phyloP scores from a whole-genome alignment of 1,140 invertebrate species.

The Anthonomus grandis region DNA sequence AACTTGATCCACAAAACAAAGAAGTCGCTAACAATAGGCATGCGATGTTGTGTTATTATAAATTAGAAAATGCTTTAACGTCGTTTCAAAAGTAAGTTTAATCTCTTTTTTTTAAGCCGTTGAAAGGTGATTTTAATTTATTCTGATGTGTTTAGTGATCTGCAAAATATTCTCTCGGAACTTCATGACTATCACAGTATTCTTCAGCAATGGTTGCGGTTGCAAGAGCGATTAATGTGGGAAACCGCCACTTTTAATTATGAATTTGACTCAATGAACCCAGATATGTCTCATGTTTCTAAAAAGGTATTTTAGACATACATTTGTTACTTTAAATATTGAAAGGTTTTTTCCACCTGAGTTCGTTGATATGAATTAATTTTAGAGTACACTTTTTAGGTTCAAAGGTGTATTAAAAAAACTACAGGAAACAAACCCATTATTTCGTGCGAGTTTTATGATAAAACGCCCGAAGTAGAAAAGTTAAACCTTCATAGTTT shows the following conservation, averaged over 20 bases:
- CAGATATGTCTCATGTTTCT: constrained; percentile 33
- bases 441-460: constrained; percentile 54
- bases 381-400: too few relatives aligned
- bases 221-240: constrained; percentile 60
- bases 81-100: constrained; percentile 58
- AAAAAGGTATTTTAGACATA: too few relatives aligned
- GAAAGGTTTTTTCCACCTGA: too few relatives aligned
- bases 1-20: constrained; percentile 53
- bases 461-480: constrained; percentile 49
- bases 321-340: too few relatives aligned
- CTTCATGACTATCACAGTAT: constrained; percentile 65
- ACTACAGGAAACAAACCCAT: constrained; percentile 49
- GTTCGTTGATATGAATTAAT: too few relatives aligned
- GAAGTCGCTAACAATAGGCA: constrained; percentile 59
- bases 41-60: constrained; percentile 67
- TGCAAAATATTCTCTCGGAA: constrained; percentile 64
- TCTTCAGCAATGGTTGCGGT: constrained; percentile 61
- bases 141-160: constrained; percentile 53
- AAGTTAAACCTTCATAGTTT: constrained; percentile 50
- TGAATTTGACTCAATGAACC: constrained; percentile 28
- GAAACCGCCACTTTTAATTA: constrained; percentile 57
- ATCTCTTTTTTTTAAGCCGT: constrained; percentile 2
- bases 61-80: constrained; percentile 61
- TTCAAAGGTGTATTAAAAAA: constrained; percentile 54
- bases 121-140: too few relatives aligned